phyloP scores from a whole-genome alignment of 2,888 invertebrate species.

The Syrphus vitripennis region DNA sequence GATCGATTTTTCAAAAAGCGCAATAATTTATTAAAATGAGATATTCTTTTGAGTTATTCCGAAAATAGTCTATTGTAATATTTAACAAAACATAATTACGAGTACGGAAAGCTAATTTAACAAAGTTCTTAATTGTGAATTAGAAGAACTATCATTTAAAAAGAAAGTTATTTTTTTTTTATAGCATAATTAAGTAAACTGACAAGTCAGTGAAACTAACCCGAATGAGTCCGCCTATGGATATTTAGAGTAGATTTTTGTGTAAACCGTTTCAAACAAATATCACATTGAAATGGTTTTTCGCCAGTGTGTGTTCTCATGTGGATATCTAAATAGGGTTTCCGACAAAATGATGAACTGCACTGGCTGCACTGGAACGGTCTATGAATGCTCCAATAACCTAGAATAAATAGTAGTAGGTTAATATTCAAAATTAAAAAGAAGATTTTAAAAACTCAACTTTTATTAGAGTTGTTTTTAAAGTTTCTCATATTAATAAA shows the following conservation, averaged over 20 bases:
- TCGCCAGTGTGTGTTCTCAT: slow-evolving; percentile 88
- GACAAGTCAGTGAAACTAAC: slow-evolving; percentile 80
- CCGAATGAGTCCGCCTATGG: slow-evolving; percentile 87
- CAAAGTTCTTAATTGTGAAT: neutral
- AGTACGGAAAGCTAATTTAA: neutral
- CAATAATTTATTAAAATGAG: neutral
- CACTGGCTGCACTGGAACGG: slow-evolving; percentile 84
- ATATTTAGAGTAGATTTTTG: slow-evolving; percentile 88
- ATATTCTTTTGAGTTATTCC: neutral
- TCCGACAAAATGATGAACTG: slow-evolving; percentile 85
- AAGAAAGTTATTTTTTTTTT: slow-evolving; percentile 24
- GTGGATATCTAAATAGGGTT: slow-evolving; percentile 91
- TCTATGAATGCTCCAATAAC: slow-evolving; percentile 79
- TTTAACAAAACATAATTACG: neutral
- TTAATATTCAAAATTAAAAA: slow-evolving; percentile 67
- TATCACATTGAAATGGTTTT: slow-evolving; percentile 84
- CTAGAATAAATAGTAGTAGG: slow-evolving; percentile 75
- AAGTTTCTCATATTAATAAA: neutral
- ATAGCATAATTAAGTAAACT: slow-evolving; percentile 36
- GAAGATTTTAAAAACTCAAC: slow-evolving; percentile 43
- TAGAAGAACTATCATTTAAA: slow-evolving; percentile 24
- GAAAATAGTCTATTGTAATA: neutral
- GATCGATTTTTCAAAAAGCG: too few species aligned
- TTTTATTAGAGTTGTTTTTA: neutral
- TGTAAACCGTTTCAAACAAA: slow-evolving; percentile 87